Base-by-base conservation (phyloP, 2,797 vertebrate genomes). In the Lycodopsis pacificus region DNA sequence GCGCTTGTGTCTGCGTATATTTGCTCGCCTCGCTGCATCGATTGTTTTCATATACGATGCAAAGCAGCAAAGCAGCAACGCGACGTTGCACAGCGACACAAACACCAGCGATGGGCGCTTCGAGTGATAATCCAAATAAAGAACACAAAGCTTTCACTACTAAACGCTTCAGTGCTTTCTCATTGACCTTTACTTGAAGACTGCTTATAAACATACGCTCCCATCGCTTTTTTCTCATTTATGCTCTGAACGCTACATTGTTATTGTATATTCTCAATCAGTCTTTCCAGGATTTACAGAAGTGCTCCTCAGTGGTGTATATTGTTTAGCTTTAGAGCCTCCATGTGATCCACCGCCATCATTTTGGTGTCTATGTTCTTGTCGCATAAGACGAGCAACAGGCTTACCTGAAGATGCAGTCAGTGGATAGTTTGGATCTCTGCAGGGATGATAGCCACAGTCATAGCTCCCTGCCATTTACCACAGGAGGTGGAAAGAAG, bases 41-140 rank as follows among this genome's bases (percentile, higher is more conserved):
- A 65, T 65, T 44, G 34, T 20, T 57, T 61, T 42, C 9, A 20
- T 67, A 22, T 48, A 14, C 17, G n/a, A 13, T 10, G 11, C 48
- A 22, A 36, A 30, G 36, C 20, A n/a, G 11, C 48, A 22, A 36
- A 30, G 36, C 20, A n/a, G 25, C 9, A 5, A 32, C 30, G 30
- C 30, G 4, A 30, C 30, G 4, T 30, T 30, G 30, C 30, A 32
- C 30, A 30, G 14, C 59, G 36, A 54, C 10, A 20, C 64, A 36
- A 36, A 34, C 59, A 72, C 2, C 7, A 0, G 1, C 61, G 40
- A 76, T 34, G 53, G 44, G 44, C 12, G 19, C 66, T 25, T 56
- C 7, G 58, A 65, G 10, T 12, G 46, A 38, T 65, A n/a, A 81
- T 76, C 53, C 54, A 73, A 79, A 81, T 53, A 68, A 68, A 69